Evolutionary conservation across 2,888 invertebrate species (phyloP), one percentile per base, ranked within the genome.

Genomic region (Nesidiocoris tenuis): DNA sequence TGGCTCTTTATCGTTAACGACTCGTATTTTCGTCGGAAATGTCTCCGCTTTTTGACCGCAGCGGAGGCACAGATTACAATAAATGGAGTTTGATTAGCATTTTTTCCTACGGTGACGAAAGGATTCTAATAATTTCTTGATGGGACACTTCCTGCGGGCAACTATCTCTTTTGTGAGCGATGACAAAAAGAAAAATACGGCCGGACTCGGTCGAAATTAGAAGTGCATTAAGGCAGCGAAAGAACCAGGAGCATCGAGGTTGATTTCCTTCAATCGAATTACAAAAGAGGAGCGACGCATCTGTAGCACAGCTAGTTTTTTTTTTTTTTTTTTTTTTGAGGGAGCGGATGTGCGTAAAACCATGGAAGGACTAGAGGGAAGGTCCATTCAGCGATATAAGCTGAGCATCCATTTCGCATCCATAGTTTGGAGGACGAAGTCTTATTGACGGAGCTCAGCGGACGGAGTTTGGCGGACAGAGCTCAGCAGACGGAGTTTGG

Each of bases 31-130:
- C 17, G 22, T 22, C 22, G 54, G 19, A 67, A 67, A 12, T 12
- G 39, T 12, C 39, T 3, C 12, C 39, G 39, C 39, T 39, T 39
- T n/a, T 39, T 3, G 19, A 39, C 18, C 67, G 55, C 1, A 18
- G 7, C 18, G 18, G 55, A 17, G 21, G 22, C 22, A 59, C n/a
- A 59, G 61, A 59, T 25, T 23, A 23, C 59, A n/a, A 56, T 56
- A 70, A 70, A 70, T 70, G 57, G 70, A 21, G 61, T 70, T 70
- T 59, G 70, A 70, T 70, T 70, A 70, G 25, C 70, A 70, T 70
- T 70, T 70, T 70, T 70, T n/a, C n/a, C 19, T 39, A 12, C 12
- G 24, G 70, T 59, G 70, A 59, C 59, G 70, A 70, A 70, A 70
- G 59, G 54, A 18, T 18, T 21, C 24, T 70, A 70, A 70, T 70